A percentile compares a stretch with the other conserved stretches of the same genome.
phyloP scores from a whole-genome alignment of 2,113 vertebrate genomes.

The Penelope pileata region DNA sequence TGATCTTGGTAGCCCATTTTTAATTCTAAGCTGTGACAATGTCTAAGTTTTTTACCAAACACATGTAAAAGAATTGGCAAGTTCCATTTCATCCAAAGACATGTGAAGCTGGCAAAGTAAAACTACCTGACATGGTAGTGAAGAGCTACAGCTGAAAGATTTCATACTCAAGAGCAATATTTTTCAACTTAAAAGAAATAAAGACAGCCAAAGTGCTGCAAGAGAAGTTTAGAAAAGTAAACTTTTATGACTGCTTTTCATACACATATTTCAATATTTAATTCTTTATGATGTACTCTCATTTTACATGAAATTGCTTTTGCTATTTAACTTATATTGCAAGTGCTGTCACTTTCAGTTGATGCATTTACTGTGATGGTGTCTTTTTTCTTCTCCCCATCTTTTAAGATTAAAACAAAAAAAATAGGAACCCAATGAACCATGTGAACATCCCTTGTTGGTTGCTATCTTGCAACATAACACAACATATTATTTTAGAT shows the following conservation, averaged over 20 bases:
- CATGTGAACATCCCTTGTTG: background rate
- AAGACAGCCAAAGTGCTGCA: background rate
- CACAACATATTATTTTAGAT: background rate
- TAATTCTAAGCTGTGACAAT: background rate
- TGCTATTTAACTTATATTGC: background rate
- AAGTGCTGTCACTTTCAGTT: background rate
- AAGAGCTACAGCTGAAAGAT: background rate
- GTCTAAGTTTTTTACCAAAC: background rate
- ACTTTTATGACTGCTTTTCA: background rate
- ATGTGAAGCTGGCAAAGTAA: background rate
- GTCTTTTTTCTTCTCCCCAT: background rate
- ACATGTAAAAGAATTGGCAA: rapidly evolving
- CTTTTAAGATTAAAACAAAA: background rate
- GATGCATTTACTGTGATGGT: background rate
- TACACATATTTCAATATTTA: background rate
- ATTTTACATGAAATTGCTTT: background rate
- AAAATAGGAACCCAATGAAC: background rate
- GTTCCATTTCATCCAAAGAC: background rate
- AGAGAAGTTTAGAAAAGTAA: background rate
- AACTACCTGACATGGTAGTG: background rate
- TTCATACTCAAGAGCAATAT: background rate
- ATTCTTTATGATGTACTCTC: background rate
- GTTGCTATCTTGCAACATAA: background rate
- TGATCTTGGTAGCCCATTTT: background rate
- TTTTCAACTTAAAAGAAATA: background rate